A percentile compares a stretch with the other conserved stretches of the same genome.
Evolutionary conservation across 2,888 invertebrate genomes (phyloP).

Genomic region (Pristionchus fissidentatus): DNA sequence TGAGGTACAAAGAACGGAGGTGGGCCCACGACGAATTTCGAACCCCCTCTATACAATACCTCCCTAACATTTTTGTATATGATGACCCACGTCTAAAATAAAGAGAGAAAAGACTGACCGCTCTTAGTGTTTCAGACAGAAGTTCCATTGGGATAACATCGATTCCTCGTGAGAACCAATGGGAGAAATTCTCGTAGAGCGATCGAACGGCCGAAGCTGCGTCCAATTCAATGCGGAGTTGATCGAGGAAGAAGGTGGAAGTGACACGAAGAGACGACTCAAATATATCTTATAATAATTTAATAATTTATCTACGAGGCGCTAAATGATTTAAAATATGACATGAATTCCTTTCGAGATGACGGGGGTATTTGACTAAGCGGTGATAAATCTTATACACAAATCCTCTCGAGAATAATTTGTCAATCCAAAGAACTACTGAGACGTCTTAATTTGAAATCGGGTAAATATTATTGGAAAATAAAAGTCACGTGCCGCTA

Average conservation of each 20-base stretch:
- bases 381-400: too few relatives aligned
- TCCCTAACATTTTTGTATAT: not conserved
- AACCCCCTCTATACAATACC: not conserved
- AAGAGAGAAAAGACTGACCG: constrained; percentile 53
- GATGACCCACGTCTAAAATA: not conserved
- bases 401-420: too few relatives aligned
- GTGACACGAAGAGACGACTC: constrained; percentile 4
- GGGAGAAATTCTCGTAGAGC: constrained; percentile 71
- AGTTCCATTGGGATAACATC: constrained; percentile 62
- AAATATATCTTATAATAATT: not conserved
- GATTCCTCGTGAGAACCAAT: constrained; percentile 70
- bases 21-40: too few relatives aligned
- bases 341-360: too few relatives aligned
- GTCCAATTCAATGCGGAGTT: constrained; percentile 62
- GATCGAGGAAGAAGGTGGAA: constrained; percentile 43
- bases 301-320: too few relatives aligned
- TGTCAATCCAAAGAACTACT: too few relatives aligned
- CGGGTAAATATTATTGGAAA: too few relatives aligned
- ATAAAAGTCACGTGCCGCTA: too few relatives aligned
- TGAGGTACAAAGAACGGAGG: too few relatives aligned
- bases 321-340: too few relatives aligned
- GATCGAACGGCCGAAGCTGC: constrained; percentile 70
- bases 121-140: constrained; percentile 61
- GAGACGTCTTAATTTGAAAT: too few relatives aligned
- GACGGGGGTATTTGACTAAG: too few relatives aligned